A percentile compares a stretch with the other conserved stretches of the same genome.
Conservation (phyloP, 1,140 invertebrate genomes). For the Macrotrachela quadricornifera region DNA sequence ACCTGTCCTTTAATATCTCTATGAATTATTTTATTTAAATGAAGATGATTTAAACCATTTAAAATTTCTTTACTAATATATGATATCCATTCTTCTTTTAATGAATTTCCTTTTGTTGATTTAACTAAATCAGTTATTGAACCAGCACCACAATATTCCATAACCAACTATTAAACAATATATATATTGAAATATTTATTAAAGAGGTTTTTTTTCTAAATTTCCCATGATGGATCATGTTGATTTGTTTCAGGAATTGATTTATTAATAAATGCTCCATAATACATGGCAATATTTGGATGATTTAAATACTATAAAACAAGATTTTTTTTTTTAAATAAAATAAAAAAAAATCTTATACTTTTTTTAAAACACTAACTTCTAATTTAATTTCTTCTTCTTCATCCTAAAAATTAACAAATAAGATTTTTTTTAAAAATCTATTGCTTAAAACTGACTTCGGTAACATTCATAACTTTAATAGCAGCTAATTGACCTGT, state of each 20-base stretch:
- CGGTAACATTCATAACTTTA: constrained; percentile 98
- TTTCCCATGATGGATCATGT: constrained; percentile 71
- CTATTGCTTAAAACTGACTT: constrained; percentile 28
- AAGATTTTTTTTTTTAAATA: constrained; percentile 1
- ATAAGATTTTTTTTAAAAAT: no score
- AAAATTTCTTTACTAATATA: constrained; percentile 90
- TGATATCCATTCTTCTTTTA: constrained; percentile 99
- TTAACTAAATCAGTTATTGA: constrained; percentile 97
- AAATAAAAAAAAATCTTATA: constrained; percentile 11
- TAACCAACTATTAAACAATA: constrained; percentile 45
- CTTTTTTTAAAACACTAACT: constrained; percentile 90
- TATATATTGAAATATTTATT: no score
- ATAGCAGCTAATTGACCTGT: constrained; percentile 96
- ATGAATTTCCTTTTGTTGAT: constrained; percentile 52
- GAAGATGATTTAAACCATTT: constrained; percentile 79
- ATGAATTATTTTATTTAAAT: constrained; percentile 97
- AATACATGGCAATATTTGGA: constrained; percentile 97
- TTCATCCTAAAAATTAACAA: constrained; percentile 43
- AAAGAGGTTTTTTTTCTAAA: no score
- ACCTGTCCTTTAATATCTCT: constrained; percentile 94
- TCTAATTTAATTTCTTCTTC: constrained; percentile 99
- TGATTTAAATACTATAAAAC: constrained; percentile 75
- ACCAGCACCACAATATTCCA: constrained; percentile 99
- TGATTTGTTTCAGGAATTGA: constrained; percentile 65
- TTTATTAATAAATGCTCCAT: constrained; percentile 98